Base-by-base conservation (phyloP, 2,113 vertebrate species). In the Podarcis raffonei region DNA sequence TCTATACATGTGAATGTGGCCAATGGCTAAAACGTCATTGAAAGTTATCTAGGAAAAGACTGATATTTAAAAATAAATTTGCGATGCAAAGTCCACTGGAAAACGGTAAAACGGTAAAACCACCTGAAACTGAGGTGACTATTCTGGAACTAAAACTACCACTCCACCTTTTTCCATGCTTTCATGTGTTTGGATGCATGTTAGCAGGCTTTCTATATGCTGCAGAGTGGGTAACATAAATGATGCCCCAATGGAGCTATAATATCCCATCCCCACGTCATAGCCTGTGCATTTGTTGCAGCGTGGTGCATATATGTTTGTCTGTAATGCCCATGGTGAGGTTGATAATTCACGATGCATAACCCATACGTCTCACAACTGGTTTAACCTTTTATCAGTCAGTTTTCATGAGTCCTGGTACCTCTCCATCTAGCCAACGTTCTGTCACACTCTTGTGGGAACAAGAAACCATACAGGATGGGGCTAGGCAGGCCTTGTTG, bases 1-100 rank as follows among this genome's bases (percentile, higher is more conserved):
- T 35, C 3, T 35, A 13, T 15, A 62, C 3, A 15, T 35, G n/a
- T 6, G 15, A 74, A 35, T 62, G 32, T 13, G 11, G 71, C n/a
- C 68, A 69, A 16, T 30, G 82, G 66, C 66, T 48, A 77, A 91
- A 94, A 82, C 68, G 5, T 16, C 71, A 1, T 78, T 75, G 53
- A 90, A 53, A 87, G 16, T 16, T 27, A 32, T 42, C 27, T 80
- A 3, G 5, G 57, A 81, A 12, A 39, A 39, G 83, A 48, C 37
- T 89, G 85, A 57, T 87, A 2, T 32, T 76, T 81, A 83, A 6
- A 91, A 75, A 77, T 80, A 9, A 4, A 5, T n/a, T 88, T 92
- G 62, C 74, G 83, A n/a, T 42, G 4, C 0, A 0, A 6, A 3
- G 48, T 35, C 42, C 89, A 84, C 22, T 81, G 68, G 89, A 78